These are phyloP conservation scores for Rotaria magnacalcarata DNA, from an alignment of 2,888 invertebrate species.

Conservation along the genomic window DNA sequence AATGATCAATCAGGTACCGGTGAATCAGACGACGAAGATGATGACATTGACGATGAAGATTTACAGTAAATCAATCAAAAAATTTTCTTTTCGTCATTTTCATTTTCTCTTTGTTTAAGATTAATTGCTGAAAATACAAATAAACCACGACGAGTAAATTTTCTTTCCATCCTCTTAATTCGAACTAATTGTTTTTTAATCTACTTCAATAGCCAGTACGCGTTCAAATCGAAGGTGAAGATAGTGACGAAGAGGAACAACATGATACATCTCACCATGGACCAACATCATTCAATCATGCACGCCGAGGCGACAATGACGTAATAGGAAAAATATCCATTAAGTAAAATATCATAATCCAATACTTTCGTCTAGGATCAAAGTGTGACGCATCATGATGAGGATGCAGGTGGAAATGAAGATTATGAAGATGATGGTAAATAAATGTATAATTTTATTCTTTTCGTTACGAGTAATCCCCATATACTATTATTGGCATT, in stretches of 20 bases:
- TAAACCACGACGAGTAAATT: neutral
- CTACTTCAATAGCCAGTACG: neutral
- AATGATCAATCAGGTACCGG: neutral
- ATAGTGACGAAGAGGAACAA: neutral
- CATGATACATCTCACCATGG: neutral
- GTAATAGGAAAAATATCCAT: neutral
- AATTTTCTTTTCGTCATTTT: neutral
- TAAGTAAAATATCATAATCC: too few relatives aligned
- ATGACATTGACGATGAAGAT: slow-evolving; percentile 14
- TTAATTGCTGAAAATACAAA: neutral
- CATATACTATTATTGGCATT: neutral
- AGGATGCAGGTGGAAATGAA: neutral
- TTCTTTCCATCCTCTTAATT: neutral
- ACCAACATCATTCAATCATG: neutral
- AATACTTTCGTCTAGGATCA: neutral
- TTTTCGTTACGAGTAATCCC: too few relatives aligned
- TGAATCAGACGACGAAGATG: slow-evolving; percentile 30
- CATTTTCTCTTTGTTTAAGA: neutral
- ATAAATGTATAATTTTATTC: too few relatives aligned
- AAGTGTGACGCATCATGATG: neutral
- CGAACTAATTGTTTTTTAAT: neutral
- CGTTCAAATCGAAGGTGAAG: neutral
- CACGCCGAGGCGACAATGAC: neutral
- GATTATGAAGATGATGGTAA: neutral
- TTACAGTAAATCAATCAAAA: neutral